Conservation (phyloP, 2,113 vertebrate genomes). For the Stigmatopora argus region DNA sequence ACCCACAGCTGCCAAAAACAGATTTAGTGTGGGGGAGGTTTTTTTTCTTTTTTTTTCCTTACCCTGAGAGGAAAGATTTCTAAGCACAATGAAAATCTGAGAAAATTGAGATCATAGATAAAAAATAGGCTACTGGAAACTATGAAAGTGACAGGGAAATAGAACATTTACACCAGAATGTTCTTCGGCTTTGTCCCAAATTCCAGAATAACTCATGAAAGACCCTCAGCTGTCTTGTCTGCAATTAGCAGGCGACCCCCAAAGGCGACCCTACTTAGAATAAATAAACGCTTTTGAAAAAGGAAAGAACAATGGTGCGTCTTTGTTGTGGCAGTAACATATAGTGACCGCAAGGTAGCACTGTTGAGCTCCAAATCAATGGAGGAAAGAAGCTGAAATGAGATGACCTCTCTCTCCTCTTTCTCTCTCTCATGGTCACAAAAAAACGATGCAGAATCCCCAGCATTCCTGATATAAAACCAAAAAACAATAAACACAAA, state of each 20-base stretch:
- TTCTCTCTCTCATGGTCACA: conserved; percentile 38
- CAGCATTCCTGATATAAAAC: conserved; percentile 14
- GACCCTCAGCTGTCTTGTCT: not conserved
- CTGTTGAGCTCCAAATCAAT: conserved; percentile 52
- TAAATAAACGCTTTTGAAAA: not conserved
- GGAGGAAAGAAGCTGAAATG: not conserved
- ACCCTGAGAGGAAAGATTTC: not conserved
- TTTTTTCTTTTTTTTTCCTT: not conserved
- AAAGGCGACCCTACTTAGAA: not conserved
- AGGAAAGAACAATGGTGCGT: not conserved
- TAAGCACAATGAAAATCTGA: not conserved
- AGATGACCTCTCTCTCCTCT: not conserved
- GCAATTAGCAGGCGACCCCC: too few species aligned
- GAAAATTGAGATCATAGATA: not conserved
- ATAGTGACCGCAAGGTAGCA: conserved; percentile 48
- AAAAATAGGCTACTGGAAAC: not conserved
- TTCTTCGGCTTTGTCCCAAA: not conserved
- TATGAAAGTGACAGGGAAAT: not conserved
- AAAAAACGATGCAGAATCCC: conserved; percentile 61
- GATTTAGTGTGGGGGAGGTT: not conserved
- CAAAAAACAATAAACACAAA: too few species aligned
- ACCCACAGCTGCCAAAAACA: not conserved
- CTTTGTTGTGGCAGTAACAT: not conserved
- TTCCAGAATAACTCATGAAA: not conserved
- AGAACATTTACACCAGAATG: not conserved